A percentile compares a stretch with the other conserved stretches of the same genome.
phyloP scores from a whole-genome alignment of 2,113 vertebrate genomes.

The Lota lota region DNA sequence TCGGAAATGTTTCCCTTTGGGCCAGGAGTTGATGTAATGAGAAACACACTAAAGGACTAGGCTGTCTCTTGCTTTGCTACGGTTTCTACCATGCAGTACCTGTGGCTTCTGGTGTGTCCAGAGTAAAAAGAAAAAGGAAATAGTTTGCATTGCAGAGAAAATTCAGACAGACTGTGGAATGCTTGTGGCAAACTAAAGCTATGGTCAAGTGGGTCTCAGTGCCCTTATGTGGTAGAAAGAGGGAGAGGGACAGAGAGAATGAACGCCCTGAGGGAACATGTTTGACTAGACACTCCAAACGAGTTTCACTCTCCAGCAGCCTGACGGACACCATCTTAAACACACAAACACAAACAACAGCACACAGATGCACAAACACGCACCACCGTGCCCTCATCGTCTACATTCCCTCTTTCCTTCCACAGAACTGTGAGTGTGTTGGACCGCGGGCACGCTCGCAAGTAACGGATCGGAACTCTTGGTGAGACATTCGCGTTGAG shows the following conservation, averaged over 20 bases:
- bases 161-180: slow-evolving; percentile 20
- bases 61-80: slow-evolving; percentile 3
- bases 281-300: slow-evolving; percentile 42
- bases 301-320: slow-evolving; percentile 21
- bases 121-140: slow-evolving; percentile 10
- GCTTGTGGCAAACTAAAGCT: slow-evolving; percentile 35
- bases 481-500: slow-evolving; percentile 38
- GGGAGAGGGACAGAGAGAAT: slow-evolving; percentile 28
- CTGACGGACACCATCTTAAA: not conserved
- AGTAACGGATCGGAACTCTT: slow-evolving; percentile 10
- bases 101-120: not conserved
- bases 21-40: not conserved
- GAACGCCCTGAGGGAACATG: slow-evolving; percentile 56
- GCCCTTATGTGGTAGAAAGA: slow-evolving; percentile 34
- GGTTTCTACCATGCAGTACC: slow-evolving; percentile 11
- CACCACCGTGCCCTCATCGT: too few relatives aligned
- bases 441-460: too few relatives aligned
- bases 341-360: too few relatives aligned
- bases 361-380: too few relatives aligned
- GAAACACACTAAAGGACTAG: not conserved
- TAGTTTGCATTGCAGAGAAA: slow-evolving; percentile 15
- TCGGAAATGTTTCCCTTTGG: not conserved
- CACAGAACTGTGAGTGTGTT: slow-evolving; percentile 14
- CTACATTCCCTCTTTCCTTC: not conserved
- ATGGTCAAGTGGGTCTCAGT: slow-evolving; percentile 50